Evolutionary conservation across 2,113 vertebrate genomes (phyloP).

Genomic region (Elaphurus davidianus): DNA sequence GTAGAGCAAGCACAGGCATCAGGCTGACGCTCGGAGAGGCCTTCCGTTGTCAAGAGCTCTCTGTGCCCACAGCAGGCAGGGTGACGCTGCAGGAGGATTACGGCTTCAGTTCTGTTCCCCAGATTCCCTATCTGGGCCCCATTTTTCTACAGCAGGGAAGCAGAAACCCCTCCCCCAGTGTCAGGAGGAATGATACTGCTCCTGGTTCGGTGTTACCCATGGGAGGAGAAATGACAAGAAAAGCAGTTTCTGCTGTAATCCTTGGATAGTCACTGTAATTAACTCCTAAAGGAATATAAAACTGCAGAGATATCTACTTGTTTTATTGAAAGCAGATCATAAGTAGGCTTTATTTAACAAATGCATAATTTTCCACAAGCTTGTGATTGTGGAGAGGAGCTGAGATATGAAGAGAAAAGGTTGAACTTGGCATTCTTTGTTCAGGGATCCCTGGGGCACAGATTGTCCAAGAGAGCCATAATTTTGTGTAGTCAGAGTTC

Average conservation of each 20-base stretch:
- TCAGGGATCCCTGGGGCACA: not conserved
- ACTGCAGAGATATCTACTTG: not conserved
- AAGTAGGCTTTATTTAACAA: not conserved
- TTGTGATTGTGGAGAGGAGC: not conserved
- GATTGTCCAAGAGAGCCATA: not conserved
- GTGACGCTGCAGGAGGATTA: not conserved
- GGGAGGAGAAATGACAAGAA: not conserved
- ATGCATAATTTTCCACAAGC: not conserved
- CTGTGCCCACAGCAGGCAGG: not conserved
- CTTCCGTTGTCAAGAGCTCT: rapidly evolving
- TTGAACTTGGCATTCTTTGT: not conserved
- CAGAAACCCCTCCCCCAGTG: not conserved
- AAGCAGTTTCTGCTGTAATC: not conserved
- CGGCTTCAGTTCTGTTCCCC: rapidly evolving
- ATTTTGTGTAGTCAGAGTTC: not conserved
- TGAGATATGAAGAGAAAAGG: not conserved
- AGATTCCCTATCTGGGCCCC: rapidly evolving
- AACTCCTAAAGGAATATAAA: not conserved
- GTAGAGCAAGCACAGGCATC: not conserved
- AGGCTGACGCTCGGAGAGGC: not conserved
- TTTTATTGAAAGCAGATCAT: not conserved
- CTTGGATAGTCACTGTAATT: not conserved
- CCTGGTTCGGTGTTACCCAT: not conserved
- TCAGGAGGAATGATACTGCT: not conserved
- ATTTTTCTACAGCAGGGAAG: not conserved